These are phyloP conservation scores for Hemistola chrysoprasaria DNA, from an alignment of 2,888 invertebrate genomes.

Conservation along the genomic window DNA sequence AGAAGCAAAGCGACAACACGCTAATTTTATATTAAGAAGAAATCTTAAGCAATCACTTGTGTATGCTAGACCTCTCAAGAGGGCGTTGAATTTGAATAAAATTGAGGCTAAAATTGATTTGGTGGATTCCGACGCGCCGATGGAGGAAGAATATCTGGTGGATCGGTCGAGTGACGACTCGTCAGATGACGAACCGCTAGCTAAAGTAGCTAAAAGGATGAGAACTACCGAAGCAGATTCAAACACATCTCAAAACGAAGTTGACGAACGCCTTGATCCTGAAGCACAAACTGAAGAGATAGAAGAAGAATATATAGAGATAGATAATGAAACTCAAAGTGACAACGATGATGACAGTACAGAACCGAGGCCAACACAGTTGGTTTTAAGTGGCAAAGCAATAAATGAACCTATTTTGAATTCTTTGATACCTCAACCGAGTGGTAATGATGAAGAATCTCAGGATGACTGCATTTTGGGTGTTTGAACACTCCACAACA, in stretches of 20 bases:
- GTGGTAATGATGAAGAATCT: constrained; percentile 25
- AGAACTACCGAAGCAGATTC: constrained; percentile 11
- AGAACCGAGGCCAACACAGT: constrained; percentile 8
- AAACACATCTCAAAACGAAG: neutral
- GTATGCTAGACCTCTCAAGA: constrained; percentile 5
- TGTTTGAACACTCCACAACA: constrained; percentile 26
- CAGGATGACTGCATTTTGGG: constrained; percentile 46
- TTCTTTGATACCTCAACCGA: neutral
- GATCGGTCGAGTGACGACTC: constrained; percentile 35
- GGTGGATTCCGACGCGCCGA: constrained; percentile 39
- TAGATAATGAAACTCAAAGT: neutral
- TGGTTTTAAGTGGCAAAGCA: constrained; percentile 19
- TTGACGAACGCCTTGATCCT: too few species aligned
- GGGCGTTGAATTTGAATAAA: constrained; percentile 12
- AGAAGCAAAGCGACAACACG: constrained; percentile 27
- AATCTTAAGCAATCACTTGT: constrained; percentile 5
- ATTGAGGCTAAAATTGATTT: constrained; percentile 36
- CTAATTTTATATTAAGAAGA: neutral
- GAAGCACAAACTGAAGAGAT: neutral
- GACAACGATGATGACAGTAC: too few species aligned
- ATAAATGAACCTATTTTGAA: constrained; percentile 10
- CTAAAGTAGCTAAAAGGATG: constrained; percentile 49
- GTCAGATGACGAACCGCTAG: constrained; percentile 67
- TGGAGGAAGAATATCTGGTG: constrained; percentile 35
- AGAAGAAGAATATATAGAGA: constrained; percentile 2